These are phyloP conservation scores for Macrophya annulata DNA, from an alignment of 2,888 invertebrate genomes.

Conservation along the genomic window DNA sequence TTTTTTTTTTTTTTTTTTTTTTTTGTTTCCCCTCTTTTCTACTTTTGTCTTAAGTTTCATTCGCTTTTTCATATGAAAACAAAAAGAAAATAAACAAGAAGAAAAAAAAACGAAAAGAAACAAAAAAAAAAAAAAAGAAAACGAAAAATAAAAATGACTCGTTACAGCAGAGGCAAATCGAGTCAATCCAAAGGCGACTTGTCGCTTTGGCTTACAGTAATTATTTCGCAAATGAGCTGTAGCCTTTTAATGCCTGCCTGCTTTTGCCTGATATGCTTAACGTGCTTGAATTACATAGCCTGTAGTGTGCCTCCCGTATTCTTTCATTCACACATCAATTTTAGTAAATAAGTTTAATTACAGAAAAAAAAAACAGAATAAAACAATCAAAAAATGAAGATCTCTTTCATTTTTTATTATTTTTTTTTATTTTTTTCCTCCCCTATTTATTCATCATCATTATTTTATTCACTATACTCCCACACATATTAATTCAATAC, in stretches of 20 bases:
- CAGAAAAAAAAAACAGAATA: conserved; percentile 41
- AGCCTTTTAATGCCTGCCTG: conserved; percentile 34
- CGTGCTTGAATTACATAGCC: conserved; percentile 31
- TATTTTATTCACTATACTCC: neutral
- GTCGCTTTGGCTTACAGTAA: conserved; percentile 29
- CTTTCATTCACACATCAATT: conserved; percentile 37
- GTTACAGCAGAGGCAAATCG: conserved; percentile 23
- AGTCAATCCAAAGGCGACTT: conserved; percentile 51
- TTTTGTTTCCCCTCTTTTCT: neutral
- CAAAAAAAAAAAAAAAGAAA: conserved; percentile 59
- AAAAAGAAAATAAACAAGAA: conserved; percentile 59
- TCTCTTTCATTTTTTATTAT: neutral
- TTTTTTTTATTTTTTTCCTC: neutral
- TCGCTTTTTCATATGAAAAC: conserved; percentile 54
- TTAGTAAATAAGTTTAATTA: neutral
- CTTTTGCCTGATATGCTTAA: conserved; percentile 38
- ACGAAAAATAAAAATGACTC: neutral
- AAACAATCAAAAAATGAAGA: conserved; percentile 53
- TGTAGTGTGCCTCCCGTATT: conserved; percentile 47
- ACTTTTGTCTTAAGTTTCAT: neutral
- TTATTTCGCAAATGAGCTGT: conserved; percentile 27
- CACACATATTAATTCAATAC: neutral
- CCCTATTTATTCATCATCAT: neutral
- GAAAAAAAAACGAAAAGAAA: conserved; percentile 40
- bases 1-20: conserved; percentile 35